Base-by-base conservation (phyloP, 2,888 invertebrate species). In the Tanaodytes sp. region DNA sequence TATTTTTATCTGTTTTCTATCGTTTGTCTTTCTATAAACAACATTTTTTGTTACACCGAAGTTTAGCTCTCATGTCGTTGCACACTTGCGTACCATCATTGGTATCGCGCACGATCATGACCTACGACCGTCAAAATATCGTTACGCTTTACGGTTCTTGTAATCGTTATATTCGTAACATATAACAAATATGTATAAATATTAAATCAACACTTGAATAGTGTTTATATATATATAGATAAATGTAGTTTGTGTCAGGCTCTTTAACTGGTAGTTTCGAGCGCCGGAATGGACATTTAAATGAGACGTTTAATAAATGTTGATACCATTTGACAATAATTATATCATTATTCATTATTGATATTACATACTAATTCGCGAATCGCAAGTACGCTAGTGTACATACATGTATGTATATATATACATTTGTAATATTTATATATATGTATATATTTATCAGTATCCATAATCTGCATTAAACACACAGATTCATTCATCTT, bases 1-100 rank as follows among this genome's bases (percentile, higher is more conserved):
- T n/a, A n/a, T n/a, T n/a, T n/a, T n/a, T n/a, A n/a, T n/a, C n/a
- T n/a, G n/a, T n/a, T n/a, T n/a, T n/a, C n/a, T n/a, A n/a, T 70
- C 40, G 30, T 48, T 57, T 66, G 70, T 64, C 67, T 61, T 73
- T 54, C n/a, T n/a, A 68, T 68, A 70, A 73, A 75, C 68, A 76
- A 73, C 69, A 71, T 73, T 71, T 72, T 63, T 65, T 72, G 72
- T 61, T 54, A 67, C 52, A 65, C 40, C 61, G 48, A 59, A 62
- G 42, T 59, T 66, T 57, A 36, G 19, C 49, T 61, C 43, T 58
- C 65, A 65, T 46, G 57, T 69, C 65, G 68, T 72, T 65, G 68
- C 69, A 63, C 59, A 66, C 66, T n/a, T n/a, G n/a, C n/a, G n/a
- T n/a, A n/a, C n/a, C n/a, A n/a, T n/a, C n/a, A n/a, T n/a, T n/a